These are phyloP conservation scores for Diacarnus erythraeanus DNA, from an alignment of 37 sponge, comb jelly and placozoan genomes.

Conservation along the genomic window DNA sequence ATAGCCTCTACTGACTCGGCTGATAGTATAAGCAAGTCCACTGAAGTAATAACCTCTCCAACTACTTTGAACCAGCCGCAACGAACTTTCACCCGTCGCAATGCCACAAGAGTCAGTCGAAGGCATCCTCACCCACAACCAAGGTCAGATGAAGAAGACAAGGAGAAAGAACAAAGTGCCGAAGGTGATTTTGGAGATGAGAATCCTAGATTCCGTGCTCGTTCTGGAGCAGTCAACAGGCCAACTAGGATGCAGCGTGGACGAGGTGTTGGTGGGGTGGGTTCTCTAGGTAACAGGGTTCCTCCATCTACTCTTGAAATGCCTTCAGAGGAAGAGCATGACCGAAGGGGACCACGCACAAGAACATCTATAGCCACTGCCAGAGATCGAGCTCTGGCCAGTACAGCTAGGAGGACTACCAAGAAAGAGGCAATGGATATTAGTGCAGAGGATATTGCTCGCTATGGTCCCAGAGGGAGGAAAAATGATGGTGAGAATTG, in stretches of 20 bases:
- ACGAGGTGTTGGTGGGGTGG: not conserved
- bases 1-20: not conserved
- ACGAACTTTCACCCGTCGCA: not conserved
- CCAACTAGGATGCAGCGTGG: not conserved
- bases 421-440: too few species aligned
- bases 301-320: not conserved
- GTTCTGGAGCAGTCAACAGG: not conserved
- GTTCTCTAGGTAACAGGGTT: not conserved
- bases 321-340: not conserved
- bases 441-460: too few species aligned
- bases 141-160: not conserved
- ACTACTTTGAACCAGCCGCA: not conserved
- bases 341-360: not conserved
- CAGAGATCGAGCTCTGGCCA: not conserved
- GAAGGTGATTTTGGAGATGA: constrained; percentile 1
- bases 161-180: not conserved
- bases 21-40: not conserved
- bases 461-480: too few species aligned
- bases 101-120: constrained; percentile 2
- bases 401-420: not conserved
- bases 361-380: not conserved
- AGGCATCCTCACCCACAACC: not conserved
- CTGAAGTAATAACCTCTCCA: not conserved
- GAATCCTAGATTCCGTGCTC: not conserved
- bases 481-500: not conserved